Base-by-base conservation (phyloP, 2,113 vertebrate genomes). In the Dipodomys stephensi region DNA sequence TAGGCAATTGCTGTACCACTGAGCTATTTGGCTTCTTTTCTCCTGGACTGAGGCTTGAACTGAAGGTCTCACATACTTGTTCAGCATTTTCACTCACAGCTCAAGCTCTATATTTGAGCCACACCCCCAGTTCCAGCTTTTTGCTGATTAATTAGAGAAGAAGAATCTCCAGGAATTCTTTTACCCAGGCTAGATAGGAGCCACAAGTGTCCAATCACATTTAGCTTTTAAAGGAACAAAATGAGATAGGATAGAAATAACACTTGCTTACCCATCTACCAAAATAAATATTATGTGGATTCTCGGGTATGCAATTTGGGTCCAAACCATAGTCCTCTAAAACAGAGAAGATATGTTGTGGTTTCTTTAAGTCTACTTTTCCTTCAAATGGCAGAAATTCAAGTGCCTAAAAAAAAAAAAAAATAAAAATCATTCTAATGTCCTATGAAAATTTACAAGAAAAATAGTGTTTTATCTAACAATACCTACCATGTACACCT, bases 271-370 rank as follows among this genome's bases (percentile, higher is more conserved):
- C 99, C 99, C 99, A 99, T 99, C 99, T 98, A 91, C 99, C 99
- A 97, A 99, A 99, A 98, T 99, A 99, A 67, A 99, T 95, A 94
- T 98, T 96, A 95, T 98, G 84, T 44, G 99, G 99, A 27, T 99
- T 96, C 28, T 99, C 98, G 0, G 99, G 99, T 92, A 99, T 98
- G 30, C 98, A 96, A 91, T 99, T 99, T 87, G 99, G 99, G 93
- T 99, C 98, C 89, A 98, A 98, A 92, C 99, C 99, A 93, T 99
- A 99, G 97, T 99, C 99, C 96, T 99, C 99, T 87, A 99, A 94
- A 97, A 99, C 96, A 96, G 99, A 99, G 97, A 99, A 99, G 88
- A 98, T 82, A 67, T 99, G 98, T 60, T 99, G 98, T 67, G 99
- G 99, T 85, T 97, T 99, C 97, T 99, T 99, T 90, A 99, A 98